Evolutionary conservation across 2,888 invertebrate species (phyloP), one percentile per base, ranked within the genome.

Genomic region (Bhutanitis thaidina): DNA sequence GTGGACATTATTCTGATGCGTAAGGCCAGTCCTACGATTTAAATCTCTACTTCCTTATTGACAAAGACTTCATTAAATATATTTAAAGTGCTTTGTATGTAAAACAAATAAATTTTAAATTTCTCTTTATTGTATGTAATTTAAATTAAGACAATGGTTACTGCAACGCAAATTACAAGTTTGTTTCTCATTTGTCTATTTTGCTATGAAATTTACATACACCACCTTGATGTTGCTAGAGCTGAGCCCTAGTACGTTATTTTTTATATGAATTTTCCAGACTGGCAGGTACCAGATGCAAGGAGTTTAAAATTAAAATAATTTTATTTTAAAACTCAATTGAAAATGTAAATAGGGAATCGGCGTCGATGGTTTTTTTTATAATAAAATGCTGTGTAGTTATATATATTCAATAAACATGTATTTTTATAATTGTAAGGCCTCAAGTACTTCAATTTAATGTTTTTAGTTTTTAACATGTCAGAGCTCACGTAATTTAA

Each of bases 391-490:
- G 20, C 20, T 20, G 5, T 20, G n/a, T n/a, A n/a, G n/a, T n/a
- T n/a, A n/a, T n/a, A n/a, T n/a, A n/a, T n/a, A n/a, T n/a, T n/a
- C n/a, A n/a, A n/a, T n/a, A n/a, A 20, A 20, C 20, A 2, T 20
- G 20, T 20, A 20, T 3, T 20, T 20, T 20, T 20, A 20, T 20
- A 20, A 13, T 15, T 14, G 5, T 44, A 51, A 51, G 74, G 82
- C 80, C 82, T 81, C 76, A 79, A 81, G 82, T 83, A 83, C 81
- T 83, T 82, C 74, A 75, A 55, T 48, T 13, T 13, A 32, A 38
- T 8, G 1, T 27, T 27, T 27, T 58, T 65, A 62, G 54, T 48
- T 54, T 38, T 48, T 66, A 66, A 67, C 14, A 12, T 39, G 15
- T 39, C 43, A 53, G 48, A 55, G 62, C 60, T 66, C 61, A 61